Base-by-base conservation (phyloP, 2,113 vertebrate genomes). In the Megatriorchis doriae region DNA sequence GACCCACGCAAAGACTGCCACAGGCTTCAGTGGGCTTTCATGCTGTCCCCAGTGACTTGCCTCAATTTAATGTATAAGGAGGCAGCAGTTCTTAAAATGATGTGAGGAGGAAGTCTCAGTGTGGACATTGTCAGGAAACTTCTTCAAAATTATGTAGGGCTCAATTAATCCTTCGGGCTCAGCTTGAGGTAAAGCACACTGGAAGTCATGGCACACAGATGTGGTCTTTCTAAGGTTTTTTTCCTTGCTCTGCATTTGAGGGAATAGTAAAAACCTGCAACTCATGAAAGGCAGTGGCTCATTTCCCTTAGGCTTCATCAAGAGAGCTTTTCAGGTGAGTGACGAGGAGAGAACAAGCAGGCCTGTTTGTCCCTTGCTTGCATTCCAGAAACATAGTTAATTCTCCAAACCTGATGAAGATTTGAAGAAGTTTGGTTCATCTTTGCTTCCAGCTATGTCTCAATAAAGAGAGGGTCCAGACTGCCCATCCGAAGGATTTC, bases 341-440 rank as follows among this genome's bases (percentile, higher is more conserved):
- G 15, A 16, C 66, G 14, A 66, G 26, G 18, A 70, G 14, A 66
- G 26, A 77, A 29, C 18, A 18, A 61, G 10, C 10, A 9, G 6
- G 11, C 0, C 9, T n/a, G 3, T 36, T 40, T 31, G 38, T 45
- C 15, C 5, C 22, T 38, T 52, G 7, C 13, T 81, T 34, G 22
- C 7, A 19, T 38, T 47, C 5, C 4, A n/a, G 29, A 53, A 48
- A 20, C 1, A 0, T 8, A 42, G 19, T 29, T 10, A 16, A 8
- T 52, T 16, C 18, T 52, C 20, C 43, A 68, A 19, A 72, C 2
- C 36, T 10, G 29, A 38, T 38, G 38, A 45, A 56, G 34, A 29
- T 56, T n/a, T 68, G 42, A 14, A 11, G 4, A 27, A 6, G 1
- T 63, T 86, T 66, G 25, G 17, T 18, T 13, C 17, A 6, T 15